Conservation (phyloP, 2,113 vertebrate species). For the Smithornis capensis region DNA sequence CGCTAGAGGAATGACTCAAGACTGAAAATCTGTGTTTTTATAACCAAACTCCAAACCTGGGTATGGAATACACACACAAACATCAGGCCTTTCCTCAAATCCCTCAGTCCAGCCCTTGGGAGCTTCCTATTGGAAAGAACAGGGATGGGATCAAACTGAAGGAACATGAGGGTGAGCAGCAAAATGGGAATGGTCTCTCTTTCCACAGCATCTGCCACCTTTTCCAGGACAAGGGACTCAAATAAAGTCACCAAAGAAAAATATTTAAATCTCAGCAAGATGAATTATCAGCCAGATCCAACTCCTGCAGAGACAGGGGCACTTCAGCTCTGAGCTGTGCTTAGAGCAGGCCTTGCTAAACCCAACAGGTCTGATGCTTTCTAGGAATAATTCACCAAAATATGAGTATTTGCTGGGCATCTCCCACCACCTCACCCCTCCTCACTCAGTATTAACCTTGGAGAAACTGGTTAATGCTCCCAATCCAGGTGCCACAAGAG, state of each 20-base stretch:
- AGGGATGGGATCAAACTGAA: background rate
- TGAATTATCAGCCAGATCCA: background rate
- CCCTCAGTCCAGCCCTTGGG: background rate
- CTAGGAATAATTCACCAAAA: background rate
- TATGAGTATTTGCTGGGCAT: background rate
- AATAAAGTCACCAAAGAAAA: background rate
- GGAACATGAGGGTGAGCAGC: background rate
- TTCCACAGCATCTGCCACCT: background rate
- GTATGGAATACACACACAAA: background rate
- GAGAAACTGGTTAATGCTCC: background rate
- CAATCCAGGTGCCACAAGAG: background rate
- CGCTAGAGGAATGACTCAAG: background rate
- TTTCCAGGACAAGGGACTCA: background rate
- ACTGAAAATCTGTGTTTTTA: background rate
- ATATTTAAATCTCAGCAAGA: background rate
- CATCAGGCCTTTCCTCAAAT: background rate
- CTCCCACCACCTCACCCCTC: background rate
- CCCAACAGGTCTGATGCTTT: background rate
- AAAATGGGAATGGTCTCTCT: fast-evolving
- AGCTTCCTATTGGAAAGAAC: background rate
- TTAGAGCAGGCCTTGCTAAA: background rate
- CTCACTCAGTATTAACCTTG: background rate
- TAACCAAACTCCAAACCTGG: background rate
- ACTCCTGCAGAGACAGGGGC: background rate
- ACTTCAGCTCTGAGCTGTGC: background rate